These are phyloP conservation scores for Bombus picipes DNA, from an alignment of 1,140 invertebrate genomes.

Conservation along the genomic window DNA sequence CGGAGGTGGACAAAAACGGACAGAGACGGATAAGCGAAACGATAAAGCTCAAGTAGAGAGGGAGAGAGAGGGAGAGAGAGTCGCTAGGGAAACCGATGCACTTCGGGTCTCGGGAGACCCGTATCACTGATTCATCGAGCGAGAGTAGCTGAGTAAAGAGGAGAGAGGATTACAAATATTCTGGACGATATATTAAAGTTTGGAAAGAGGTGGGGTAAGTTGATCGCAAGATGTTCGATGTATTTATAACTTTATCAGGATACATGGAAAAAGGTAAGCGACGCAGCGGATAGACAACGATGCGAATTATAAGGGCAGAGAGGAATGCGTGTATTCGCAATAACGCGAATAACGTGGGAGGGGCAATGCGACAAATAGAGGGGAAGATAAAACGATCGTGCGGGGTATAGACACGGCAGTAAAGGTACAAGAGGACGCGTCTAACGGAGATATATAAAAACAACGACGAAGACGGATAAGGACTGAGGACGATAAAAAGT, in stretches of 20 bases:
- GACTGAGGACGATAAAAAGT: slow-evolving; percentile 17
- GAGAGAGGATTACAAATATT: not conserved
- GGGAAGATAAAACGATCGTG: not conserved
- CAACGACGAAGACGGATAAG: slow-evolving; percentile 32
- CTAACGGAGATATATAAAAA: slow-evolving; percentile 12
- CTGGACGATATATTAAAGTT: not conserved
- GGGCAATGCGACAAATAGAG: too few relatives aligned
- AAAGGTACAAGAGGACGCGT: slow-evolving; percentile 2
- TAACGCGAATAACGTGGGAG: not conserved
- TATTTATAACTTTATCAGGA: not conserved
- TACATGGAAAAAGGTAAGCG: not conserved
- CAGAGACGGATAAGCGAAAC: slow-evolving; percentile 29
- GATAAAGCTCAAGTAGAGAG: slow-evolving; percentile 6
- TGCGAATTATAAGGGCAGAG: not conserved
- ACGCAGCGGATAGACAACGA: not conserved
- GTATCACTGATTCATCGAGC: slow-evolving; percentile 15
- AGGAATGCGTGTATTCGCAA: not conserved
- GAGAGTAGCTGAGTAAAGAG: not conserved
- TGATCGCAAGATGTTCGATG: not conserved
- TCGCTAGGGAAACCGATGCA: slow-evolving; percentile 19
- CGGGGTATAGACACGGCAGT: not conserved
- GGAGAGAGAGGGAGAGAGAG: not conserved
- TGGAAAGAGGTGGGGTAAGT: too few relatives aligned
- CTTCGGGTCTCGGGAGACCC: not conserved
- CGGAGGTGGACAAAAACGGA: slow-evolving; percentile 2